Base-by-base conservation (phyloP, 2,113 vertebrate species). In the Sinocyclocheilus maitianheensis region DNA sequence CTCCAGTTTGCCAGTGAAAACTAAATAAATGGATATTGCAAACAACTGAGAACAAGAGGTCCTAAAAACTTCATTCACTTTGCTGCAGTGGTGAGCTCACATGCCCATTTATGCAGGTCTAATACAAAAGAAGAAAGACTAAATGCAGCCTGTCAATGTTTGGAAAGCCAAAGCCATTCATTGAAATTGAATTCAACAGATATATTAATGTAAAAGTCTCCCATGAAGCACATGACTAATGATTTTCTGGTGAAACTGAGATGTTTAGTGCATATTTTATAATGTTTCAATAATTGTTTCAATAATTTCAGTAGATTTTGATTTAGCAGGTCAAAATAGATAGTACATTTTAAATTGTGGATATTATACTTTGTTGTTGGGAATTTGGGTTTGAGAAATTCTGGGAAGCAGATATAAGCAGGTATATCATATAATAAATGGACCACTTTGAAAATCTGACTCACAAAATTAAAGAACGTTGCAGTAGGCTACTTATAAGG, bases 1-100 rank as follows among this genome's bases (percentile, higher is more conserved):
- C 88, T 90, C 87, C 85, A 91, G 67, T 40, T 76, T 51, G 60
- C 55, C 69, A 65, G 53, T 67, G 34, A 75, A 81, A 78, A 83
- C 55, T 16, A 67, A 75, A 55, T 81, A 55, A 74, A 40, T 82
- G 72, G 26, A 80, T 46, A 81, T 51, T 26, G 26, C 60, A 67
- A 77, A 77, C 82, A 46, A 30, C 58, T 9, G 72, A 55, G 69
- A 81, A 72, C 40, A 43, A 24, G 48, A 46, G 78, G 34, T 58
- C n/a, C 34, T 69, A 43, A 79, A 87, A 69, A 74, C 78, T 55
- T 18, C 40, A 74, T 82, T 87, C 79, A 79, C 63, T 78, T 51
- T 71, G 62, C 48, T 12, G 75, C 58, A 53, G 51, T 63, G 55
- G 43, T 34, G 69, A 77, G 85, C 71, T 72, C 88, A 75, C 37